phyloP scores from a whole-genome alignment of 2,888 invertebrate species.

The Parascotia fuliginaria region DNA sequence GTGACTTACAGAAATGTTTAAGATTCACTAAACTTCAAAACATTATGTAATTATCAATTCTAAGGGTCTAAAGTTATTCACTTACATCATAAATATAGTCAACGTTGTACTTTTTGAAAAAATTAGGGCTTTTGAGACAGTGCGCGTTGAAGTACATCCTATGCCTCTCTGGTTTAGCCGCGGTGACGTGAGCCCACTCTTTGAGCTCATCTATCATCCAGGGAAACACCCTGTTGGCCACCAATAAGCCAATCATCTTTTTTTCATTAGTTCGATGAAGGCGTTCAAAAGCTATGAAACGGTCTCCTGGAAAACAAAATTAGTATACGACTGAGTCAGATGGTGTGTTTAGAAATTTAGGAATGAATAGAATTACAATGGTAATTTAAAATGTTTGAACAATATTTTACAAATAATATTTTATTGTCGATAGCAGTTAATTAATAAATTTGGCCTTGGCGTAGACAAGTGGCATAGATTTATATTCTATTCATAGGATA shows the following conservation, averaged over 20 bases:
- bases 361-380: too few relatives aligned
- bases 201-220: slow-evolving; percentile 83
- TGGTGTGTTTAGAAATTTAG: too few relatives aligned
- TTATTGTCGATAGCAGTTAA: too few relatives aligned
- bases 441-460: too few relatives aligned
- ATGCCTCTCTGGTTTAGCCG: slow-evolving; percentile 65
- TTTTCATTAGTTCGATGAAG: slow-evolving; percentile 63
- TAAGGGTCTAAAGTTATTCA: slow-evolving; percentile 7
- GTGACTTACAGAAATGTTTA: too few relatives aligned
- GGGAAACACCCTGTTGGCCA: slow-evolving; percentile 76
- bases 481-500: too few relatives aligned
- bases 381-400: too few relatives aligned
- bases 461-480: too few relatives aligned
- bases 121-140: slow-evolving; percentile 71
- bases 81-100: slow-evolving; percentile 82
- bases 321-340: too few relatives aligned
- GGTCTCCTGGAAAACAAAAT: slow-evolving; percentile 55
- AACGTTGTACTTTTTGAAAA: slow-evolving; percentile 74
- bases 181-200: slow-evolving; percentile 79
- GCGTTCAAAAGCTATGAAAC: slow-evolving; percentile 63
- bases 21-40: too few relatives aligned
- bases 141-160: slow-evolving; percentile 83
- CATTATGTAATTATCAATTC: too few relatives aligned
- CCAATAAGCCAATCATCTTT: slow-evolving; percentile 76
- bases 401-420: too few relatives aligned